Evolutionary conservation across 2,797 vertebrate genomes (phyloP).

Genomic region (Rousettus madagascariensis): DNA sequence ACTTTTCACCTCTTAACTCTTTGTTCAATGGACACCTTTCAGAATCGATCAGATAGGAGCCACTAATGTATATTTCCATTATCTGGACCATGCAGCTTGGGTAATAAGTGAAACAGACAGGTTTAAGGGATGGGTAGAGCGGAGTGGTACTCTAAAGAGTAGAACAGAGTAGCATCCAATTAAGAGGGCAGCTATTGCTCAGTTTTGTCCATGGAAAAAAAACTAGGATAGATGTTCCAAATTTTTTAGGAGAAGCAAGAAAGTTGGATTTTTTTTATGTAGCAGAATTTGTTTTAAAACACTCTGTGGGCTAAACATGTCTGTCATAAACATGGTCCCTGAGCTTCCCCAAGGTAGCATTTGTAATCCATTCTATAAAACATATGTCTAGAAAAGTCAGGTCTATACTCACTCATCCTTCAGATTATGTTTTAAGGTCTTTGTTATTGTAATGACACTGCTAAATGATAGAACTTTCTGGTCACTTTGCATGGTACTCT

Average conservation of each 20-base stretch:
- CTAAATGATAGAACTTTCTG: not conserved
- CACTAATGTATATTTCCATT: not conserved
- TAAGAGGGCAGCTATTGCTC: not conserved
- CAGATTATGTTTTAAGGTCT: not conserved
- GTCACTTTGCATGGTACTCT: not conserved
- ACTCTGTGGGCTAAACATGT: not conserved
- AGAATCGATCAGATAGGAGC: not conserved
- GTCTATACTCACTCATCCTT: not conserved
- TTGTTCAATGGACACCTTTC: not conserved
- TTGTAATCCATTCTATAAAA: constrained; percentile 27
- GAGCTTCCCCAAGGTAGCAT: constrained; percentile 1
- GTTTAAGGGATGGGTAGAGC: not conserved
- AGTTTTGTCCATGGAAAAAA: not conserved
- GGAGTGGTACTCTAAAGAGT: not conserved
- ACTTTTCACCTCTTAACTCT: not conserved
- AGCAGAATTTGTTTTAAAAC: constrained; percentile 34
- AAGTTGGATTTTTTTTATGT: not conserved
- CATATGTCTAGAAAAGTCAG: not conserved
- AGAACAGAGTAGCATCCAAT: not conserved
- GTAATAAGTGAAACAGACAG: not conserved
- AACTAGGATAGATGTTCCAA: not conserved
- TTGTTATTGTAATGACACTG: not conserved
- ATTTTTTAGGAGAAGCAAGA: not conserved
- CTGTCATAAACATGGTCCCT: not conserved
- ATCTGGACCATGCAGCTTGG: not conserved